Base-by-base conservation (phyloP, 2,113 vertebrate species). In the Pagrus major region DNA sequence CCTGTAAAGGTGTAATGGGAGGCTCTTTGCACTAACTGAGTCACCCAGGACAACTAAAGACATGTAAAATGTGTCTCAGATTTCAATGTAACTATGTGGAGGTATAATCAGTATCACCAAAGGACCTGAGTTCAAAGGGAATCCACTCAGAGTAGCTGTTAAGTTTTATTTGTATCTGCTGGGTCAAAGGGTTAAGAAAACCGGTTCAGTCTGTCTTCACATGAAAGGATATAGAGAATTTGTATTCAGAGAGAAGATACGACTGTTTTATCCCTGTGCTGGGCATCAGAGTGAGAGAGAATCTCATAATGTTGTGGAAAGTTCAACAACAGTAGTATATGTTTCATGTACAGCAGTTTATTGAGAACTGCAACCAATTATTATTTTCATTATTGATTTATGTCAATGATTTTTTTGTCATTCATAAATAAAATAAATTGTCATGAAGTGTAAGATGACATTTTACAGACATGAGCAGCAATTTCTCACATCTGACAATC, bases 191-290 rank as follows among this genome's bases (percentile, higher is more conserved):
- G 81, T 86, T 86, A 83, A 84, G 76, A 81, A 84, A 58, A 72
- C 68, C 35, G n/a, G 49, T 81, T 77, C 37, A 6, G 47, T 59
- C 58, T 59, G 18, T 63, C 60, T 78, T 76, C 47, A 86, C 66
- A 83, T 88, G 60, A 81, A 88, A 85, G 84, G 66, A 86, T 60
- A 15, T 42, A 47, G 10, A 18, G 41, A 69, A 83, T 91, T 85
- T 77, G 89, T 63, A 90, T 91, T 91, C 88, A 74, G 55, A 46
- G 39, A 33, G 60, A 75, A 59, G 33, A 25, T 21, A 14, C 31
- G 15, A 2, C 11, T 25, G 31, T 70, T 78, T 85, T 83, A 65
- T 90, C 68, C 64, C 47, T 78, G 35, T 23, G 25, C 29, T 41
- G 37, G 41, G 55, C 58, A 33, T 41, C 46, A 14, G 33, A 54